phyloP scores from a whole-genome alignment of 1,140 invertebrate species.

The Temnothorax nylanderi region DNA sequence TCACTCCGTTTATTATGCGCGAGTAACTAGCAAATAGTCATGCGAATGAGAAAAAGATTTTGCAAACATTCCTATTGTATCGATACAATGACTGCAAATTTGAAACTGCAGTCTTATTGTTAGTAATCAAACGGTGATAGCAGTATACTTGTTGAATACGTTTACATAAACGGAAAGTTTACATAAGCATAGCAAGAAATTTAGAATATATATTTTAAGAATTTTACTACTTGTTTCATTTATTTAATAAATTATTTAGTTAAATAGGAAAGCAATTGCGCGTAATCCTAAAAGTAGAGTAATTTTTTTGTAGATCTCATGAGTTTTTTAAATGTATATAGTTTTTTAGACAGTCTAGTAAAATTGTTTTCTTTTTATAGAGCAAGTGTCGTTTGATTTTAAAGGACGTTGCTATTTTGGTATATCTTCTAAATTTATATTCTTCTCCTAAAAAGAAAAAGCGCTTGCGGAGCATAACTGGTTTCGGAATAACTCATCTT shows the following conservation, averaged over 20 bases:
- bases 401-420: conserved; percentile 61
- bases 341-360: background rate
- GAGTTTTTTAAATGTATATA: background rate
- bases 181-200: background rate
- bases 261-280: background rate
- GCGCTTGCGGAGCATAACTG: conserved; percentile 44
- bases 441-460: conserved; percentile 48
- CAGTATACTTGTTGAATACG: background rate
- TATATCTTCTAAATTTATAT: conserved; percentile 68
- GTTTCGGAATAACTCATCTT: conserved; percentile 46
- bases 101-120: background rate
- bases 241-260: conserved; percentile 5
- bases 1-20: background rate
- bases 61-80: background rate
- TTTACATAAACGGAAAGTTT: background rate
- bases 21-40: background rate
- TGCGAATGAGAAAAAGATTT: background rate
- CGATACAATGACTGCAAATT: background rate
- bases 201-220: background rate
- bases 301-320: background rate
- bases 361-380: background rate
- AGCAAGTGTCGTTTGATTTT: conserved; percentile 29
- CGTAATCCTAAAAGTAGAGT: background rate
- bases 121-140: background rate
- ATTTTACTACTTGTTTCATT: conserved; percentile 7